Conservation (phyloP, 2,888 invertebrate species). For the Mystacides longicornis region DNA sequence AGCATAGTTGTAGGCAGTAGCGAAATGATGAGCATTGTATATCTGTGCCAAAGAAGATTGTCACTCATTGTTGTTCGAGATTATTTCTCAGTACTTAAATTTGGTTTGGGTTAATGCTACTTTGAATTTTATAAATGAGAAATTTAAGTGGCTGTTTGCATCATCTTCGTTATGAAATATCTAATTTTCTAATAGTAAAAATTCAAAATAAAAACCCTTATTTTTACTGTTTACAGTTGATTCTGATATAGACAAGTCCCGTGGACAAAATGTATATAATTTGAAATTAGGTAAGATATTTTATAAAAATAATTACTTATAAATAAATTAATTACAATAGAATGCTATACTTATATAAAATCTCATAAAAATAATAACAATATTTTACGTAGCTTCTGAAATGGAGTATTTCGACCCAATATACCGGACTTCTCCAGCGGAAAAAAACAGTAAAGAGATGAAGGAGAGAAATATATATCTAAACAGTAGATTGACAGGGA, state of each 20-base stretch:
- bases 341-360: neutral
- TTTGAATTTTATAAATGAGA: too few species aligned
- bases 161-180: too few species aligned
- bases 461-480: conserved; percentile 10
- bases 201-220: neutral
- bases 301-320: neutral
- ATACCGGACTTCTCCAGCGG: conserved; percentile 12
- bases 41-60: too few species aligned
- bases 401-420: conserved; percentile 16
- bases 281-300: conserved; percentile 9
- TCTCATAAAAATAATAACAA: neutral
- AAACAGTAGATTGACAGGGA: conserved; percentile 1
- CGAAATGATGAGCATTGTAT: too few species aligned
- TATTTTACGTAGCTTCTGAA: conserved; percentile 8
- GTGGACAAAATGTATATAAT: conserved; percentile 6
- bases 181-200: too few species aligned
- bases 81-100: too few species aligned
- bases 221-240: conserved; percentile 6
- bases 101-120: too few species aligned
- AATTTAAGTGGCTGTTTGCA: too few species aligned
- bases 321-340: neutral
- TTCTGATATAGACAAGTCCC: neutral
- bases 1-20: too few species aligned
- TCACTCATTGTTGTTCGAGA: too few species aligned
- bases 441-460: conserved; percentile 15